Conservation (phyloP, 2,888 invertebrate species). For the Orchestes rusci region DNA sequence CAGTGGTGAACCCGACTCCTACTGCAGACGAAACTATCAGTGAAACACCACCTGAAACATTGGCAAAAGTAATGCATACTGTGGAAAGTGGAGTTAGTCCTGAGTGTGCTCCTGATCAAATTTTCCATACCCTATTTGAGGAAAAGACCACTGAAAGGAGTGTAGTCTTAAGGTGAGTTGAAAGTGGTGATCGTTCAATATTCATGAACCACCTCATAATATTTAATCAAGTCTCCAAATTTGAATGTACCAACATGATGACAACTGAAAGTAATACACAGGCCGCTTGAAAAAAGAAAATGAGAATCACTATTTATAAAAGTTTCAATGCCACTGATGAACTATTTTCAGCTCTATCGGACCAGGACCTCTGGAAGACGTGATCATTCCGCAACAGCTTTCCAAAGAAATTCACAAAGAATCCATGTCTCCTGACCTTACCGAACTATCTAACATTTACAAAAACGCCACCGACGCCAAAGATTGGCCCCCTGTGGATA, state of each 20-base stretch:
- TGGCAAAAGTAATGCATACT: constrained; percentile 39
- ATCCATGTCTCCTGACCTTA: constrained; percentile 30
- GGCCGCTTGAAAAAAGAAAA: too few species aligned
- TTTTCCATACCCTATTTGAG: constrained; percentile 38
- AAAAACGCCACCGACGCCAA: constrained; percentile 26
- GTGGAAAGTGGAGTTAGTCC: constrained; percentile 39
- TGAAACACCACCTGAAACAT: constrained; percentile 39
- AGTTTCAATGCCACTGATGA: too few species aligned
- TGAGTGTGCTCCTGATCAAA: constrained; percentile 33
- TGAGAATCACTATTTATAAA: too few species aligned
- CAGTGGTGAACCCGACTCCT: constrained; percentile 32
- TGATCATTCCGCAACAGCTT: constrained; percentile 36
- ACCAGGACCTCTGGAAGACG: constrained; percentile 38
- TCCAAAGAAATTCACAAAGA: constrained; percentile 32
- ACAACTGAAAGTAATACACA: too few species aligned
- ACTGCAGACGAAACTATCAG: constrained; percentile 35
- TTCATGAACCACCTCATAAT: background rate
- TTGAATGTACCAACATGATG: too few species aligned
- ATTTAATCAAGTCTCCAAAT: too few species aligned
- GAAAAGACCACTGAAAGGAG: constrained; percentile 27
- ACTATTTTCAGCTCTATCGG: constrained; percentile 33
- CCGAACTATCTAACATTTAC: constrained; percentile 28
- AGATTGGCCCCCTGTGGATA: constrained; percentile 30
- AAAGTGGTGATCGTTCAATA: background rate
- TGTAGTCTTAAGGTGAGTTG: constrained; percentile 26